These are phyloP conservation scores for Hemistola chrysoprasaria DNA, from an alignment of 2,888 invertebrate genomes.

Conservation along the genomic window DNA sequence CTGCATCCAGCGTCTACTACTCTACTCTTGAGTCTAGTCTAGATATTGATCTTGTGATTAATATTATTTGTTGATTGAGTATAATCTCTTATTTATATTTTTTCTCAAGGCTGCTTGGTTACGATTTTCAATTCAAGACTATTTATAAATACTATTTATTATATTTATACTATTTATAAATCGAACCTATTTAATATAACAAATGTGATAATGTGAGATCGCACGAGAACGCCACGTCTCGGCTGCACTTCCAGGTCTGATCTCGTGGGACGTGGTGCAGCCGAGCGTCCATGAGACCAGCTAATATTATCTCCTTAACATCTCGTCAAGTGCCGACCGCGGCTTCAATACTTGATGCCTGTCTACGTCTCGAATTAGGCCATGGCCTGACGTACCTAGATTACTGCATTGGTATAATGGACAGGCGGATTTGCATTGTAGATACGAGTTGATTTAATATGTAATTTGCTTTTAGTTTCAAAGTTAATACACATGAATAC, in stretches of 20 bases:
- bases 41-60: too few relatives aligned
- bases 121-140: too few relatives aligned
- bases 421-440: constrained; percentile 10
- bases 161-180: too few relatives aligned
- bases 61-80: too few relatives aligned
- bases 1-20: too few relatives aligned
- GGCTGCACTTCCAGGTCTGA: constrained; percentile 11
- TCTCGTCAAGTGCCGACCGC: constrained; percentile 39
- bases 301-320: constrained; percentile 54
- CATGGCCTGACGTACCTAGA: constrained; percentile 41
- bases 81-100: too few relatives aligned
- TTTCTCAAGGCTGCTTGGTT: too few relatives aligned
- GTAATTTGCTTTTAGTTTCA: constrained; percentile 1
- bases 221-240: neutral
- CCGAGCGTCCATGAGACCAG: constrained; percentile 19
- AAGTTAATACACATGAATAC: too few relatives aligned
- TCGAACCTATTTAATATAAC: too few relatives aligned
- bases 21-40: too few relatives aligned
- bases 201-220: too few relatives aligned
- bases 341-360: constrained; percentile 67
- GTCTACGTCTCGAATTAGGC: constrained; percentile 59
- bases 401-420: constrained; percentile 28
- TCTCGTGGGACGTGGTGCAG: constrained; percentile 18
- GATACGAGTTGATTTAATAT: constrained; percentile 1
- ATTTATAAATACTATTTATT: too few relatives aligned